phyloP scores from a whole-genome alignment of 2,113 vertebrate species.

The Mirounga angustirostris region DNA sequence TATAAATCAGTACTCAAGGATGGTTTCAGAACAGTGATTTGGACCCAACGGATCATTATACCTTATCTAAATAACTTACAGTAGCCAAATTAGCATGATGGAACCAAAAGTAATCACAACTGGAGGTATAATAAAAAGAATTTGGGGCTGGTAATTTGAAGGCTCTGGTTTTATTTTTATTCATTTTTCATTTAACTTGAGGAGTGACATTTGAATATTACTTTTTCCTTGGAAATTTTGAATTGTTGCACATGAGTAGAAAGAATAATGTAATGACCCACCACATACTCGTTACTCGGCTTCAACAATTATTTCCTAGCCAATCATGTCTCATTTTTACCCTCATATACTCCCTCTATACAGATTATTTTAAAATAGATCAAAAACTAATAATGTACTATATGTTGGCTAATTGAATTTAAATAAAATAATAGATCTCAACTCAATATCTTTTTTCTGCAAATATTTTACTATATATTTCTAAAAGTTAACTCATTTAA shows the following conservation, averaged over 20 bases:
- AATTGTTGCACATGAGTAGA: not conserved
- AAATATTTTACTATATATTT: constrained; percentile 25
- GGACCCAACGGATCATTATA: not conserved
- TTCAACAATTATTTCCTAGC: not conserved
- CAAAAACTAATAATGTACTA: not conserved
- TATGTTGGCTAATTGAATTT: not conserved
- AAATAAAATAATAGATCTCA: not conserved
- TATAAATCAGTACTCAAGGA: not conserved
- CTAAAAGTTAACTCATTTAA: not conserved
- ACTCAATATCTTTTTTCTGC: not conserved
- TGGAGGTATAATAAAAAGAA: not conserved
- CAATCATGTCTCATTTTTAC: not conserved
- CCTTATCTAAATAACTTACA: not conserved
- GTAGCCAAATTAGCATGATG: not conserved
- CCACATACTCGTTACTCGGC: not conserved
- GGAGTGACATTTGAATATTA: not conserved
- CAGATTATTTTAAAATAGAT: not conserved
- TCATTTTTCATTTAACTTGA: not conserved
- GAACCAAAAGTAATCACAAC: not conserved
- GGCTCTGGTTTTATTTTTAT: not conserved
- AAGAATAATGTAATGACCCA: not conserved
- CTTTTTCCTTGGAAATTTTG: not conserved
- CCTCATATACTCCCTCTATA: no score
- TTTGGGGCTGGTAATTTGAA: not conserved
- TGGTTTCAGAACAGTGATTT: not conserved